Base-by-base conservation (phyloP, 2,888 invertebrate genomes). In the Tipula lateralis region DNA sequence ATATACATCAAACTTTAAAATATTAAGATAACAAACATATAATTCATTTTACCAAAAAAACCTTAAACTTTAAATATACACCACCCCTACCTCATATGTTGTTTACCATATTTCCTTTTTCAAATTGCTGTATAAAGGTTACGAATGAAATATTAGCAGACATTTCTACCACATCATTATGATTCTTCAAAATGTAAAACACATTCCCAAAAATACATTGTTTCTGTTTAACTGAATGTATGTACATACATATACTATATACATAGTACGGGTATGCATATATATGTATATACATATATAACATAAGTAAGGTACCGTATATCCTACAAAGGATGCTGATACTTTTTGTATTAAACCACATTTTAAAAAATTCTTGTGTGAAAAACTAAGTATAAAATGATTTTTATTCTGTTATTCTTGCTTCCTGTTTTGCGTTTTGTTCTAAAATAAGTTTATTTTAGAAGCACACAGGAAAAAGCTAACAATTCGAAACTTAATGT, bases 21-120 rank as follows among this genome's bases (percentile, higher is more conserved):
- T 66, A 24, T 24, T 2, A 24, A 66, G 66, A 24, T 66, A 66
- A 0, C 24, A 24, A 1, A 19, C 19, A 66, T 66, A 24, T 66
- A 66, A 66, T 24, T 66, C 66, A 66, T 66, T 24, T 24, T 66
- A 7, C 9, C 19, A 7, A 2, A n/a, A 39, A 39, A 44, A 66
- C 24, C 24, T 9, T 66, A 24, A 66, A 66, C 66, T 24, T 66
- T 24, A 66, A 66, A 24, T 50, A 66, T 66, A 9, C 66, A 66
- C 66, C 66, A 66, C 66, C 66, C 66, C 19, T 9, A 66, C 5
- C 7, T 66, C 24, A 66, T 66, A 24, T 66, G 16, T 50, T 50
- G 44, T 50, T 50, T 50, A 50, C 66, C 66, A 19, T 66, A 66
- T 66, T 66, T 66, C 66, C 66, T 66, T 66, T 66, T 66, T 16